Percentiles rank a stretch among this genome's conserved stretches.
Evolutionary conservation across 1,140 invertebrate species (phyloP).

Genomic region (Hyposmocoma kahamanoa): DNA sequence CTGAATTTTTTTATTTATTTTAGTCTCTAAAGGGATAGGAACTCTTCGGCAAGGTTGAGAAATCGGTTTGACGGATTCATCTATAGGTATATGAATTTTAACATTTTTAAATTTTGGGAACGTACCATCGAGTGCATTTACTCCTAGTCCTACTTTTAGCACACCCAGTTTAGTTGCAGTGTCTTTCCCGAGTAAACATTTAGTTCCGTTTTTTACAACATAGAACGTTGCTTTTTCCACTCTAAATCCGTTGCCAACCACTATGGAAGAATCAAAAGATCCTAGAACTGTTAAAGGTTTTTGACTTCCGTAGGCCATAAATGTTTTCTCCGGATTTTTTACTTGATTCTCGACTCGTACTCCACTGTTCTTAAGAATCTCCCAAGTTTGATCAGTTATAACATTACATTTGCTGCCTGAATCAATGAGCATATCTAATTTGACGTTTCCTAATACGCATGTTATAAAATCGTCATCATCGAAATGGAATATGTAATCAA

Average conservation of each 20-base stretch:
- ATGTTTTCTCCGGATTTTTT: conserved; percentile 15
- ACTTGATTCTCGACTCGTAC: conserved; percentile 13
- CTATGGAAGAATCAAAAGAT: conserved; percentile 11
- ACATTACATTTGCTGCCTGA: conserved; percentile 17
- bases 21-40: neutral
- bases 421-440: conserved; percentile 18
- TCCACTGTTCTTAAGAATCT: conserved; percentile 2
- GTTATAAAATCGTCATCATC: conserved; percentile 6
- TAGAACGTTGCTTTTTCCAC: conserved; percentile 15
- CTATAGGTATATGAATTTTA: conserved; percentile 20
- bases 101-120: conserved; percentile 26
- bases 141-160: conserved; percentile 15
- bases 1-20: too few relatives aligned
- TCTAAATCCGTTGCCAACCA: neutral
- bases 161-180: conserved; percentile 19
- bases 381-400: conserved; percentile 12
- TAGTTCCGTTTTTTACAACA: conserved; percentile 16
- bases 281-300: conserved; percentile 11
- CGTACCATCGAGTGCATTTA: neutral
- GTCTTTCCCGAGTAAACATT: conserved; percentile 16
- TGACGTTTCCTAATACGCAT: neutral
- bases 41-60: conserved; percentile 5
- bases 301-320: conserved; percentile 10
- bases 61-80: conserved; percentile 20
- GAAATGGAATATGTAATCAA: conserved; percentile 10